Conservation (phyloP, 2,113 vertebrate genomes). For the Tympanuchus pallidicinctus region DNA sequence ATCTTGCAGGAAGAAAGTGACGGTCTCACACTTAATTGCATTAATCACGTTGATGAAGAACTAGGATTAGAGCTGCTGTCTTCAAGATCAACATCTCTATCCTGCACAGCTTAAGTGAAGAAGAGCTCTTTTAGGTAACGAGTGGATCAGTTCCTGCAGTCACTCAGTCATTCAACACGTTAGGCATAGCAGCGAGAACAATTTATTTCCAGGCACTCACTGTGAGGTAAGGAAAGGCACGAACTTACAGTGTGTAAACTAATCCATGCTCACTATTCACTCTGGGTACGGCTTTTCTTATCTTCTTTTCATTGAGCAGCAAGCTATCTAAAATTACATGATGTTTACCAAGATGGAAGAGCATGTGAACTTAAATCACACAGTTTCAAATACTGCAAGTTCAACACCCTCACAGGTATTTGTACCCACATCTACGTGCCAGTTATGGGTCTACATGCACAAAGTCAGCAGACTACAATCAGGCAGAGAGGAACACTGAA, state of each 20-base stretch:
- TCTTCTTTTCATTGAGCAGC: background rate
- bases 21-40: background rate
- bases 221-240: background rate
- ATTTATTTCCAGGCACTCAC: constrained; percentile 26
- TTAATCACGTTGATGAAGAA: background rate
- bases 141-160: background rate
- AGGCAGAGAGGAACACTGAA: background rate
- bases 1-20: background rate
- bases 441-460: background rate
- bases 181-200: background rate
- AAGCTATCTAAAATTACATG: background rate
- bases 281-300: background rate
- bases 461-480: background rate
- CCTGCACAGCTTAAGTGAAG: background rate
- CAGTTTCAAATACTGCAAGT: background rate
- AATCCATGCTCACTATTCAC: background rate
- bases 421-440: background rate
- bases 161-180: background rate
- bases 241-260: background rate
- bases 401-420: background rate
- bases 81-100: background rate
- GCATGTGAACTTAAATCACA: background rate
- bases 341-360: background rate
- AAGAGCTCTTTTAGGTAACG: background rate
- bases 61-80: background rate